Conservation (phyloP, 2,797 vertebrate genomes). For the Poeciliopsis paucimaculata region DNA sequence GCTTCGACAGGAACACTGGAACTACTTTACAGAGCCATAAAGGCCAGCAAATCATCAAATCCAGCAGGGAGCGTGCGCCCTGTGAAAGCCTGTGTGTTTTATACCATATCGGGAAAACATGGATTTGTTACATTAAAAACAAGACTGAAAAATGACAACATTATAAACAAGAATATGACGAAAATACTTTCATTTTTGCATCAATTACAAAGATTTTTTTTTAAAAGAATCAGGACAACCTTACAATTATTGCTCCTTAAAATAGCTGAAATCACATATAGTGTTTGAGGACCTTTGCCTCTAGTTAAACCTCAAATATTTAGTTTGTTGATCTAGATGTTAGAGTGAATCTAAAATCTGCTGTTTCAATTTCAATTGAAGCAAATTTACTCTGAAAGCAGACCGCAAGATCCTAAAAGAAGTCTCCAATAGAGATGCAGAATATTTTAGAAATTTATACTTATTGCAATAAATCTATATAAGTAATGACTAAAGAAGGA, state of each 20-base stretch:
- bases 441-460: not conserved
- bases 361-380: not conserved
- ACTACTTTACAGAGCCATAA: constrained; percentile 21
- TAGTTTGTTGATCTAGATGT: not conserved
- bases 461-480: not conserved
- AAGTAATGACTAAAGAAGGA: not conserved
- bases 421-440: not conserved
- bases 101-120: not conserved
- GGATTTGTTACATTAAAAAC: not conserved
- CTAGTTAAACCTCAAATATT: not conserved
- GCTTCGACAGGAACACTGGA: constrained; percentile 38
- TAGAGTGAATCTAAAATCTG: not conserved
- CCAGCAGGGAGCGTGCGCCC: constrained; percentile 2
- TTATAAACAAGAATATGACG: not conserved
- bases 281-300: not conserved
- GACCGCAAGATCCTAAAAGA: not conserved
- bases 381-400: not conserved
- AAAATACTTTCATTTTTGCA: not conserved
- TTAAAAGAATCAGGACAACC: not conserved
- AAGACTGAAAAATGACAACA: not conserved
- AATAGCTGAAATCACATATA: not conserved
- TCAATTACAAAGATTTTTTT: not conserved
- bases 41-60: constrained; percentile 48
- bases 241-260: not conserved
- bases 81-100: not conserved